These are phyloP conservation scores for Drosophila sordidapex DNA, from an alignment of 2,888 invertebrate species.

Conservation along the genomic window DNA sequence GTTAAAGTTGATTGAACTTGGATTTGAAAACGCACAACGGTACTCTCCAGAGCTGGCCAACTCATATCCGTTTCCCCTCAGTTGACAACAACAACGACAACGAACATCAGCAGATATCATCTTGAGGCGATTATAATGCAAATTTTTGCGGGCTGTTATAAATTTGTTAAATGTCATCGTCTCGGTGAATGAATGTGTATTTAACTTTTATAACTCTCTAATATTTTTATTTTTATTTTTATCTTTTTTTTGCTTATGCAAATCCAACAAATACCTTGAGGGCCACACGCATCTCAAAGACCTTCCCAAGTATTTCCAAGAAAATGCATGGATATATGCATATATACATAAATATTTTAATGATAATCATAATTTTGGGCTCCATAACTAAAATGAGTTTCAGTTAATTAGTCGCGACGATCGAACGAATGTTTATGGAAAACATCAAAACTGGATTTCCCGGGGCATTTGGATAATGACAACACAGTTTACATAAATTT, in stretches of 20 bases:
- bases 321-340: constrained; percentile 39
- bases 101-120: constrained; percentile 23
- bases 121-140: constrained; percentile 50
- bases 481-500: constrained; percentile 48
- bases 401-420: constrained; percentile 57
- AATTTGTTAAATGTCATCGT: constrained; percentile 41
- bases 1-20: constrained; percentile 62
- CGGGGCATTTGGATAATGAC: constrained; percentile 18
- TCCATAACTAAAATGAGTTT: constrained; percentile 25
- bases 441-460: constrained; percentile 41
- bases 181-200: constrained; percentile 13
- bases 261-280: constrained; percentile 33
- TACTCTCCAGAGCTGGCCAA: constrained; percentile 44
- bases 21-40: constrained; percentile 33
- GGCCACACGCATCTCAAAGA: constrained; percentile 45
- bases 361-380: constrained; percentile 51
- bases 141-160: constrained; percentile 35
- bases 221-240: constrained; percentile 38
- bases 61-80: constrained; percentile 70
- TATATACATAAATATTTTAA: constrained; percentile 24
- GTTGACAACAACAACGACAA: constrained; percentile 1
- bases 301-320: constrained; percentile 61
- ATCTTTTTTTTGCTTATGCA: constrained; percentile 42
- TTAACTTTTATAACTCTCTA: constrained; percentile 10
- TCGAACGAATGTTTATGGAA: constrained; percentile 57